Conservation (phyloP, 2,888 invertebrate species). For the Magallana nippona region DNA sequence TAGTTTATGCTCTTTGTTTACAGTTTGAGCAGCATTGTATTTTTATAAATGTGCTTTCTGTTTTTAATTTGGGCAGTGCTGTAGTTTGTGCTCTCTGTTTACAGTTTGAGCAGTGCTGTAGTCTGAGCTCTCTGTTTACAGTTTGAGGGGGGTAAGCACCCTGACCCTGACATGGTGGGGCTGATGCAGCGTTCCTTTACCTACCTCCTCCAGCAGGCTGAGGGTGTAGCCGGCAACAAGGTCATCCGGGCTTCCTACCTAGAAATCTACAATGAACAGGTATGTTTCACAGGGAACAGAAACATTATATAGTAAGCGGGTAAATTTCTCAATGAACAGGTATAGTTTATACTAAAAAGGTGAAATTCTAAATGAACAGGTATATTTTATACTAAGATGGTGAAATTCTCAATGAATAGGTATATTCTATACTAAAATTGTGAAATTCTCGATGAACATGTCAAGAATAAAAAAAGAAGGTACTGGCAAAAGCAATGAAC, state of each 20-base stretch:
- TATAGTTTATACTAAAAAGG: too few species aligned
- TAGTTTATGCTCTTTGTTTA: background rate
- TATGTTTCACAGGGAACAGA: slow-evolving; percentile 76
- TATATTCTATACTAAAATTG: too few species aligned
- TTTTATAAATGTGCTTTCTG: too few species aligned
- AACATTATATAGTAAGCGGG: too few species aligned
- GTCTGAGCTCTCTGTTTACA: slow-evolving; percentile 42
- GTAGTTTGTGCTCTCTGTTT: slow-evolving; percentile 1
- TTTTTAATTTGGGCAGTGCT: background rate
- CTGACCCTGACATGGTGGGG: slow-evolving; percentile 82
- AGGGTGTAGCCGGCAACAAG: slow-evolving; percentile 85
- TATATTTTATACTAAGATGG: too few species aligned
- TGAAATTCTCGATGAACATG: background rate
- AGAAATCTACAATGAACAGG: slow-evolving; percentile 98
- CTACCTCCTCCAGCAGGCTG: slow-evolving; percentile 91
- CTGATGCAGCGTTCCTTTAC: slow-evolving; percentile 94
- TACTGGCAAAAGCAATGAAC: too few species aligned
- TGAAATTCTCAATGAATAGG: background rate
- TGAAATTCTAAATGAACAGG: background rate
- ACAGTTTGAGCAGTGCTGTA: slow-evolving; percentile 39
- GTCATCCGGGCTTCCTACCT: slow-evolving; percentile 94
- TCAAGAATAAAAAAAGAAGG: too few species aligned
- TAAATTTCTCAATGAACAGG: background rate
- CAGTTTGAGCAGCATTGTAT: slow-evolving; percentile 24
- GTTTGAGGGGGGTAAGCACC: slow-evolving; percentile 69